Conservation (phyloP, 2,888 invertebrate species). For the Rhagonycha lutea region DNA sequence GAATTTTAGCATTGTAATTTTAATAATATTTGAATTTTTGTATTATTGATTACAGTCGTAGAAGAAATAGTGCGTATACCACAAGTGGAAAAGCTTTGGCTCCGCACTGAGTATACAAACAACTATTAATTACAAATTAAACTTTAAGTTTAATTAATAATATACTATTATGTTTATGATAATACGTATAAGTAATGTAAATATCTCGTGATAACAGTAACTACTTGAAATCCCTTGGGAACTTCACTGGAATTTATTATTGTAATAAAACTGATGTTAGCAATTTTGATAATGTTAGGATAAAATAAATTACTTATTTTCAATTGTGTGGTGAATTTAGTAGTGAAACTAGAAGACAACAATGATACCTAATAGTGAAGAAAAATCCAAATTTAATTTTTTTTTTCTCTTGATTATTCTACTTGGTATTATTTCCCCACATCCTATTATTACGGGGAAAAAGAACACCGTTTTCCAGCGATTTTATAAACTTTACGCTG, state of each 20-base stretch:
- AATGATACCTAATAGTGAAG: not conserved
- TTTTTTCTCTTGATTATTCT: not conserved
- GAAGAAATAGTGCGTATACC: too few relatives aligned
- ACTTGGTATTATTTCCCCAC: not conserved
- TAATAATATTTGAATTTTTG: too few relatives aligned
- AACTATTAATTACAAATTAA: too few relatives aligned
- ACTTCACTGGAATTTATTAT: too few relatives aligned
- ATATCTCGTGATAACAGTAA: not conserved
- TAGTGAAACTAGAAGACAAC: not conserved
- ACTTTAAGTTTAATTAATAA: too few relatives aligned
- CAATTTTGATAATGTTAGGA: too few relatives aligned
- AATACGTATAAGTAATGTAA: not conserved
- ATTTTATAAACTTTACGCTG: not conserved
- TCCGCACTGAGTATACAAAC: too few relatives aligned
- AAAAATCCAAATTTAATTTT: not conserved
- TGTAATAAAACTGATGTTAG: too few relatives aligned
- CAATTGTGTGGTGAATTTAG: not conserved
- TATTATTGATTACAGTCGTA: too few relatives aligned
- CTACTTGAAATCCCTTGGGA: not conserved
- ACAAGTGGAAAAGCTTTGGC: too few relatives aligned
- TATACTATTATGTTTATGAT: too few relatives aligned
- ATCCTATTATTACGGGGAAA: not conserved
- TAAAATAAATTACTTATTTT: not conserved
- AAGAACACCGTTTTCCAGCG: not conserved
- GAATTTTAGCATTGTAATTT: too few relatives aligned